Base-by-base conservation (phyloP, 2,113 vertebrate species). In the Hemichromis elongatus region DNA sequence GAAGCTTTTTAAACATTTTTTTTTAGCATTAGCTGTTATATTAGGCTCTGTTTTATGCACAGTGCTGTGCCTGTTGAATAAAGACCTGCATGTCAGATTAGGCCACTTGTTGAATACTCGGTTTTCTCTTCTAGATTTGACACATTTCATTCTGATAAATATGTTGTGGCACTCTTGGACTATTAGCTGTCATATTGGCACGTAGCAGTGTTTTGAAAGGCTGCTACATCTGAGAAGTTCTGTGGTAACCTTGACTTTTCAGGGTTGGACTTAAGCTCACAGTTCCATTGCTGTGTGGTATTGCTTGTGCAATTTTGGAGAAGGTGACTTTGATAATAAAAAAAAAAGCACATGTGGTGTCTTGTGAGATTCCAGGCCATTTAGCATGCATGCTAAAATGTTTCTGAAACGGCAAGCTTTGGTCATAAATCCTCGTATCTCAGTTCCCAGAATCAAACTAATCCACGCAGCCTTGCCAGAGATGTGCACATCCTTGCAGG, bases 201-300 rank as follows among this genome's bases (percentile, higher is more conserved):
- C 28, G 21, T 19, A 5, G 16, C 45, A 75, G 26, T 75, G 42
- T 75, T 75, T 75, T 75, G 70, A 75, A 75, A 50, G 45, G 30
- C 70, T 30, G 70, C 45, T 52, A 45, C 70, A 75, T 50, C 26
- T 73, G 42, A 73, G 45, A 50, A 30, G 68, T 50, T 50, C 68
- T 75, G 68, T 2, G 2, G 68, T 75, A 52, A 50, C 16, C 1
- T 19, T 50, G 16, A 52, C 0, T 30, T 50, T 75, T 30, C 45
- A 73, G 0, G 0, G 68, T 73, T 12, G 42, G 42, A 73, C 68
- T 47, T 47, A 9, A 30, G 42, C 1, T 0, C 33, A 28, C 33
- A 19, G 0, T 80, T 80, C 78, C 18, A 59, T 45, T 45, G 24
- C 54, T 59, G 37, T 79, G 35, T 56, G 35, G 0, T 56, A 79